Conservation (phyloP, 2,888 invertebrate species). For the Oscheius onirici region DNA sequence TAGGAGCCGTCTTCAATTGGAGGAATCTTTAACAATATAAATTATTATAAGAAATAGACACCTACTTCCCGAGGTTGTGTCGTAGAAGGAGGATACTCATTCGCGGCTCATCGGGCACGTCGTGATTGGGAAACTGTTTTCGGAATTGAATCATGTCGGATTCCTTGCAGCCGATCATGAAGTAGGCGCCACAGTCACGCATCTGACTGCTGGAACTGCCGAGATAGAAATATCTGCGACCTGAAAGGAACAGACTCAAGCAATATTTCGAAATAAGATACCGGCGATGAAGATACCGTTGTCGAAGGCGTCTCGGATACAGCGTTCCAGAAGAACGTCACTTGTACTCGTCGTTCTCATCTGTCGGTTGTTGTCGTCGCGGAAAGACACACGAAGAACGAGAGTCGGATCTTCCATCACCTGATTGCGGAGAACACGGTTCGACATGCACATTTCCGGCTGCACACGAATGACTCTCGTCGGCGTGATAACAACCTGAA, state of each 20-base stretch:
- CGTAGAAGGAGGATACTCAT: slow-evolving; percentile 14
- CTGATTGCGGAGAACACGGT: slow-evolving; percentile 24
- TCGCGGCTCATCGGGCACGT: neutral
- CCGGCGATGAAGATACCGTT: slow-evolving; percentile 61
- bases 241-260: neutral
- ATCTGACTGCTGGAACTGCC: slow-evolving; percentile 34
- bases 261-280: slow-evolving; percentile 1
- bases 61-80: slow-evolving; percentile 21
- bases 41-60: neutral
- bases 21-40: slow-evolving; percentile 55
- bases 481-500: slow-evolving; percentile 33
- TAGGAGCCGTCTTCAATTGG: slow-evolving; percentile 67
- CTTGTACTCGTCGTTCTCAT: slow-evolving; percentile 55
- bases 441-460: slow-evolving; percentile 35
- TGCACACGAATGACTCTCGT: slow-evolving; percentile 26
- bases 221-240: slow-evolving; percentile 22
- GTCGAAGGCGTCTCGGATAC: slow-evolving; percentile 50
- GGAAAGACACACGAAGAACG: slow-evolving; percentile 28
- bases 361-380: slow-evolving; percentile 51
- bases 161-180: slow-evolving; percentile 21
- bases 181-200: slow-evolving; percentile 35
- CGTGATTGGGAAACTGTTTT: neutral
- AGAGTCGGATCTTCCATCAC: neutral
- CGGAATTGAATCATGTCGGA: neutral
- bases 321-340: slow-evolving; percentile 45